Percentiles rank a stretch among this genome's conserved stretches.
Evolutionary conservation across 2,113 vertebrate species (phyloP).

Genomic region (Cranoglanis bouderius): DNA sequence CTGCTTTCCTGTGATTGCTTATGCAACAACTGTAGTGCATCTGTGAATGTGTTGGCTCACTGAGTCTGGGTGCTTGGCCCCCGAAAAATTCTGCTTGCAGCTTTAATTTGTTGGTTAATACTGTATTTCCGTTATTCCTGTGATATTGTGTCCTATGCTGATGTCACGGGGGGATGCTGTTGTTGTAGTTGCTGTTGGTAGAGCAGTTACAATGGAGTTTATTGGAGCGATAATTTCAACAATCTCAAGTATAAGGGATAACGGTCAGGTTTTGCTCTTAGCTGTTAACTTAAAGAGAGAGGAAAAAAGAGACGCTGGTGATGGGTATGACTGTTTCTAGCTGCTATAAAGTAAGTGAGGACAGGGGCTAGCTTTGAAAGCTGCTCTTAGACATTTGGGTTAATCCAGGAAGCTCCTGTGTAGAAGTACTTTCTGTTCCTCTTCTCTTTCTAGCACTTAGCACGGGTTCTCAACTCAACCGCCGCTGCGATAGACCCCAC

Average conservation of each 20-base stretch:
- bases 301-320: too few species aligned
- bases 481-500: conserved; percentile 33
- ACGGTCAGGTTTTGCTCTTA: too few species aligned
- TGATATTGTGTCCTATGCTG: background rate
- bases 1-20: too few species aligned
- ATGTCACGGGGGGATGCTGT: background rate
- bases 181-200: background rate
- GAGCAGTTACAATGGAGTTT: too few species aligned
- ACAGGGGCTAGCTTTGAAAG: background rate
- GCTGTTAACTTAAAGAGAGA: too few species aligned
- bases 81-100: too few species aligned
- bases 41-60: too few species aligned
- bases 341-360: background rate
- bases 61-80: too few species aligned
- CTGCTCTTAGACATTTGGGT: background rate
- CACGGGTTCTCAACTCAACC: background rate
- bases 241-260: too few species aligned
- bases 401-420: background rate
- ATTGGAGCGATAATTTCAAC: too few species aligned
- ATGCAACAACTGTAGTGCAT: too few species aligned
- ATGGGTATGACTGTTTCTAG: too few species aligned
- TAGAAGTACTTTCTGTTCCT: background rate
- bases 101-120: background rate
- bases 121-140: background rate
- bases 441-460: conserved; percentile 13